Percentiles rank a stretch among this genome's conserved stretches.
Conservation (phyloP, 2,888 invertebrate genomes). For the Eulithis prunata region DNA sequence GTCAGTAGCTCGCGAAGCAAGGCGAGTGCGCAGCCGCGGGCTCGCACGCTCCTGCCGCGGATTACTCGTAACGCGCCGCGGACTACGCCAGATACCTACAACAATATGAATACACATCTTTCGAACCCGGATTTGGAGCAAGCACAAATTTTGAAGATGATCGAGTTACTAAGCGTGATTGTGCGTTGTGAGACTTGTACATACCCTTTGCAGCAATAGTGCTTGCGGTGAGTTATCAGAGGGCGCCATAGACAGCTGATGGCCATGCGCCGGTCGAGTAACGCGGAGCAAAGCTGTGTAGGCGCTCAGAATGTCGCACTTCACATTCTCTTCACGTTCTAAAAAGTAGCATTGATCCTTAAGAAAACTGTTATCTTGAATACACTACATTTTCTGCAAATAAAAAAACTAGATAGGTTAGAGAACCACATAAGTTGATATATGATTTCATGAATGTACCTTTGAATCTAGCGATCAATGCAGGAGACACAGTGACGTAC, state of each 20-base stretch:
- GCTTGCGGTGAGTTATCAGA: slow-evolving; percentile 88
- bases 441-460: slow-evolving; percentile 73
- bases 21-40: slow-evolving; percentile 95
- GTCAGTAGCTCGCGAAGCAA: slow-evolving; percentile 95
- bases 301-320: slow-evolving; percentile 98
- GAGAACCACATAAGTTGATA: no score
- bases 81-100: slow-evolving; percentile 86
- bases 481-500: slow-evolving; percentile 94
- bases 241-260: slow-evolving; percentile 88
- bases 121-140: no score
- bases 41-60: slow-evolving; percentile 87
- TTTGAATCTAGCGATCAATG: slow-evolving; percentile 96
- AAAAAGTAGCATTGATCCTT: not conserved
- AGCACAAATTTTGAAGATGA: no score
- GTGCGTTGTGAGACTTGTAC: not conserved
- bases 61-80: slow-evolving; percentile 95
- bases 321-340: slow-evolving; percentile 99
- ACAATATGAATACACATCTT: not conserved
- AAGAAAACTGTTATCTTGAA: no score
- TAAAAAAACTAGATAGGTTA: no score
- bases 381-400: no score
- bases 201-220: slow-evolving; percentile 81
- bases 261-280: slow-evolving; percentile 89
- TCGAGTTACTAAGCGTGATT: no score
- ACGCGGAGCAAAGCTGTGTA: slow-evolving; percentile 96